These are phyloP conservation scores for Hemaris fuciformis DNA, from an alignment of 2,888 invertebrate genomes.

Conservation along the genomic window DNA sequence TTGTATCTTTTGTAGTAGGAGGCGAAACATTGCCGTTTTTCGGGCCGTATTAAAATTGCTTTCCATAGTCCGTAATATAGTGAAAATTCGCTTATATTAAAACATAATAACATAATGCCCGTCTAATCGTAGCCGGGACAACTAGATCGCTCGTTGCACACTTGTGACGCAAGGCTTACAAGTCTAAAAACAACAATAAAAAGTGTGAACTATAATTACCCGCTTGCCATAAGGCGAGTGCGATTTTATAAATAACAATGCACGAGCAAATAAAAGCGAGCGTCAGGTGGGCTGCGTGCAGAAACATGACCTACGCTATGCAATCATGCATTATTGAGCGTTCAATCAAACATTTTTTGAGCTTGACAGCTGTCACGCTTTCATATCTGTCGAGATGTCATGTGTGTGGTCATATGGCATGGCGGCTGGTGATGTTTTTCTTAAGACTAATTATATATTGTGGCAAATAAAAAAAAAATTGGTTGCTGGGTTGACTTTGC, in stretches of 20 bases:
- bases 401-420: not conserved
- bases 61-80: no score
- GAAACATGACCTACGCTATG: not conserved
- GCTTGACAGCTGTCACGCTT: not conserved
- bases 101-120: no score
- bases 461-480: no score
- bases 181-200: not conserved
- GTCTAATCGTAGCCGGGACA: not conserved
- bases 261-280: not conserved
- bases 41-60: no score
- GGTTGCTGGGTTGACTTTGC: no score
- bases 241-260: not conserved
- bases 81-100: no score
- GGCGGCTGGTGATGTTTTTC: not conserved
- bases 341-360: conserved; percentile 7
- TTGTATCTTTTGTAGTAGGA: no score
- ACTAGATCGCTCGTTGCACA: no score
- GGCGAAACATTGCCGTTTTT: no score
- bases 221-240: conserved; percentile 5
- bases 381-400: not conserved
- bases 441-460: no score
- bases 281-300: conserved; percentile 9
- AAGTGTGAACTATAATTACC: not conserved
- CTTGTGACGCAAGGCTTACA: no score
- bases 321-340: conserved; percentile 15